phyloP scores from a whole-genome alignment of 2,797 vertebrate species.

The Discoglossus pictus region DNA sequence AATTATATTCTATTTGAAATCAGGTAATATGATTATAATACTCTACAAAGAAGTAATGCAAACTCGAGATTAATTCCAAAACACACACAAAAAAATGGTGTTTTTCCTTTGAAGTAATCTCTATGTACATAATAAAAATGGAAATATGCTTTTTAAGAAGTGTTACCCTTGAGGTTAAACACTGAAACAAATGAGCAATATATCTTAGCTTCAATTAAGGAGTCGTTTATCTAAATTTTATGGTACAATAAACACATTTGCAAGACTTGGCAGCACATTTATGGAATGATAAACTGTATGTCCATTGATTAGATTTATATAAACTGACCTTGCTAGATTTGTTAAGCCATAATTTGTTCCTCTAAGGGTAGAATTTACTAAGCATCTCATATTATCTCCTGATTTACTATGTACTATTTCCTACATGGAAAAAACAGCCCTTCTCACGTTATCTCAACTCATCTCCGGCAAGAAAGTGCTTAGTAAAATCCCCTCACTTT shows the following conservation, averaged over 20 bases:
- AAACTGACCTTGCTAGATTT: not conserved
- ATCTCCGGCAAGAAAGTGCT: no score
- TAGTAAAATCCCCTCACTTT: no score
- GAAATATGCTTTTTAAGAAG: constrained; percentile 13
- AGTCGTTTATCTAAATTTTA: constrained; percentile 29
- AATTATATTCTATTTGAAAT: no score
- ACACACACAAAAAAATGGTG: not conserved
- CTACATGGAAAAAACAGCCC: no score
- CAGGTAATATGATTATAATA: no score
- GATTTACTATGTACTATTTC: no score
- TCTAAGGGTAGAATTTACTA: no score
- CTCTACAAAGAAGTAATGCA: constrained; percentile 3
- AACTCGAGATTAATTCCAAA: not conserved
- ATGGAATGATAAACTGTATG: constrained; percentile 6
- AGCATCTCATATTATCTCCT: no score
- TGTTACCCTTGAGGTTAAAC: constrained; percentile 22
- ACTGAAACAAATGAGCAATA: constrained; percentile 10
- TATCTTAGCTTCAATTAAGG: constrained; percentile 10
- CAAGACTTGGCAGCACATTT: constrained; percentile 21
- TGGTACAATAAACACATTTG: constrained; percentile 29
- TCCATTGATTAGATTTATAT: constrained; percentile 17
- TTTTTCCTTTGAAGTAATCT: no score
- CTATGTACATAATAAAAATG: no score
- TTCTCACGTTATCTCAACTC: no score
- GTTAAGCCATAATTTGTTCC: no score